These are phyloP conservation scores for Pachypanchax playfairii DNA, from an alignment of 2,113 vertebrate genomes.

Conservation along the genomic window DNA sequence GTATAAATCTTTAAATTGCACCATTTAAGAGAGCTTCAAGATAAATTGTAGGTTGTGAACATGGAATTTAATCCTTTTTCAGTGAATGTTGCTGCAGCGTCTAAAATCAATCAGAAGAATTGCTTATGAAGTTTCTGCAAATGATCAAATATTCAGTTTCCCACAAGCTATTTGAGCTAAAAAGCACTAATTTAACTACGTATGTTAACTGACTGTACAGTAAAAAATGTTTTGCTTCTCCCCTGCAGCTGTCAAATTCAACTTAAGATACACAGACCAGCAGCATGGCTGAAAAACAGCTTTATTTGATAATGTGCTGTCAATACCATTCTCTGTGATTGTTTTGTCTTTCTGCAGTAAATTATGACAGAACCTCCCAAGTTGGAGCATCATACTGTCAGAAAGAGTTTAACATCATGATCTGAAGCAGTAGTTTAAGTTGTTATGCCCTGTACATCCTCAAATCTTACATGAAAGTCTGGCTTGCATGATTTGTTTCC, in stretches of 20 bases:
- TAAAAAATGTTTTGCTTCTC: background rate
- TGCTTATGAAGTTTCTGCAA: constrained; percentile 53
- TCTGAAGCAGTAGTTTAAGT: no score
- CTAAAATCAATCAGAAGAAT: constrained; percentile 40
- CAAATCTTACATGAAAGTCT: no score
- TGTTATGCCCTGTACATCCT: no score
- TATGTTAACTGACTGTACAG: constrained; percentile 14
- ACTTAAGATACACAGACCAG: constrained; percentile 3
- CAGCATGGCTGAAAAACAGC: constrained; percentile 22
- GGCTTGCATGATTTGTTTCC: no score
- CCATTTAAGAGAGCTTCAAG: background rate
- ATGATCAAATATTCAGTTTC: constrained; percentile 45
- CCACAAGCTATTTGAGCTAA: constrained; percentile 16
- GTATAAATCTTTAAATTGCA: background rate
- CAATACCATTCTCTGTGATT: constrained; percentile 1
- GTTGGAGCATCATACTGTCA: background rate
- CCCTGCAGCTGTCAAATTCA: background rate
- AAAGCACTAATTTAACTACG: constrained; percentile 34
- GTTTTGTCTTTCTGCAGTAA: constrained; percentile 3
- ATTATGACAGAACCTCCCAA: constrained; percentile 1
- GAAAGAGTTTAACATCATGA: no score
- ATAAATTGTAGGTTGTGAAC: background rate
- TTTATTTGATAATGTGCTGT: constrained; percentile 31
- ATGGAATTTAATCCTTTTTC: background rate
- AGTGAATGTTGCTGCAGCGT: background rate